A percentile compares a stretch with the other conserved stretches of the same genome.
These are phyloP conservation scores for Sesia bembeciformis DNA, from an alignment of 2,888 invertebrate species.

Conservation along the genomic window DNA sequence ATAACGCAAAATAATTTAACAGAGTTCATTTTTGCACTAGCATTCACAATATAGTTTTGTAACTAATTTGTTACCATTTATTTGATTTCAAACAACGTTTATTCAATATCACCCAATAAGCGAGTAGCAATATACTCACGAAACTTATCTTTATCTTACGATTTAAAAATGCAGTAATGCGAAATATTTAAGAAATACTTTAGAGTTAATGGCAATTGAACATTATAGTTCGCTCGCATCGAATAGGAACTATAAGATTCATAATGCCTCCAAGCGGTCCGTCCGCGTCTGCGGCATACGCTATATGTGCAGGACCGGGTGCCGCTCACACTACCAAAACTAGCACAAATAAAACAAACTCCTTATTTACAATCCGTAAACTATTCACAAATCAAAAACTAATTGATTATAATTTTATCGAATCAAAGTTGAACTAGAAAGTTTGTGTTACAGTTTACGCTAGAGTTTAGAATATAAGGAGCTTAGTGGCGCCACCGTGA, in stretches of 20 bases:
- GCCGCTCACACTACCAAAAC: slow-evolving; percentile 48
- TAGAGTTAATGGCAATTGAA: slow-evolving; percentile 72
- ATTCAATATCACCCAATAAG: slow-evolving; percentile 73
- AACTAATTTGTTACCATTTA: slow-evolving; percentile 60
- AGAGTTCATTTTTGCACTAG: slow-evolving; percentile 72
- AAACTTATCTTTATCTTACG: slow-evolving; percentile 60
- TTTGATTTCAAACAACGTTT: slow-evolving; percentile 59
- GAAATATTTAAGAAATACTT: slow-evolving; percentile 71
- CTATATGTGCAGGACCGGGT: slow-evolving; percentile 47
- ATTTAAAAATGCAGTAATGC: slow-evolving; percentile 73
- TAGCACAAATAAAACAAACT: slow-evolving; percentile 61
- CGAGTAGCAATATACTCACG: slow-evolving; percentile 68
- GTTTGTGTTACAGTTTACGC: slow-evolving; percentile 66
- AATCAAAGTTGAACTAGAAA: slow-evolving; percentile 49
- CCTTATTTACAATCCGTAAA: slow-evolving; percentile 54
- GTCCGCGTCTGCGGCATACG: slow-evolving; percentile 16
- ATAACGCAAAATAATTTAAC: slow-evolving; percentile 77
- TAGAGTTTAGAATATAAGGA: slow-evolving; percentile 72
- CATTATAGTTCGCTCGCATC: slow-evolving; percentile 73
- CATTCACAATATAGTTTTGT: slow-evolving; percentile 71
- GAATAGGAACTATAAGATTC: slow-evolving; percentile 75
- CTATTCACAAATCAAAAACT: slow-evolving; percentile 40
- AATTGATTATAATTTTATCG: slow-evolving; percentile 20
- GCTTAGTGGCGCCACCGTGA: slow-evolving; percentile 61
- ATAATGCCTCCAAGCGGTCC: slow-evolving; percentile 59